These are phyloP conservation scores for Osmerus mordax DNA, from an alignment of 2,113 vertebrate genomes.

Conservation along the genomic window DNA sequence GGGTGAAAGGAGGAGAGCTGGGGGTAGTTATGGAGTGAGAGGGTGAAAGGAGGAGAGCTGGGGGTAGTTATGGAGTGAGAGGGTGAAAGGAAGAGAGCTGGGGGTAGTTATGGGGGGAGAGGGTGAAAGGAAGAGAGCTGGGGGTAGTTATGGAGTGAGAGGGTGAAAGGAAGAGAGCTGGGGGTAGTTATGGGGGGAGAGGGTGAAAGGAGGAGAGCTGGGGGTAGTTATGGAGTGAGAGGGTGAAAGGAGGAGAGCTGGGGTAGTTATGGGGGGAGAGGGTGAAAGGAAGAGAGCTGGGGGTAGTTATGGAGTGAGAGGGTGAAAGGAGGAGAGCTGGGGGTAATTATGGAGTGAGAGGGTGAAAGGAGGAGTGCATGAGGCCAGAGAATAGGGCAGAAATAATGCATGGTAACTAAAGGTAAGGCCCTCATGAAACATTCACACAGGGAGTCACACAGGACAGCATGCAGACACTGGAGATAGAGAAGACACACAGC, in stretches of 20 bases:
- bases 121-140: too few species aligned
- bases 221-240: too few species aligned
- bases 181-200: too few species aligned
- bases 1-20: conserved; percentile 29
- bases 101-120: too few species aligned
- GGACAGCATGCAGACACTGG: conserved; percentile 15
- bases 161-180: too few species aligned
- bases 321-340: background rate
- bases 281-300: too few species aligned
- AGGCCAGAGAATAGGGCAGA: conserved; percentile 67
- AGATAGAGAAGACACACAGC: conserved; percentile 8
- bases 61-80: too few species aligned
- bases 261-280: too few species aligned
- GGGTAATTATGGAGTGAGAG: background rate
- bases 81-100: too few species aligned
- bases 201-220: too few species aligned
- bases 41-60: conserved; percentile 45
- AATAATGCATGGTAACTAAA: conserved; percentile 85
- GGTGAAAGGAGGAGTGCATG: conserved; percentile 46
- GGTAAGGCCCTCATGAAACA: conserved; percentile 77
- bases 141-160: too few species aligned
- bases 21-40: conserved; percentile 30
- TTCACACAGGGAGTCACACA: conserved; percentile 61
- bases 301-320: background rate
- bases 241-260: too few species aligned